A percentile compares a stretch with the other conserved stretches of the same genome.
These are phyloP conservation scores for Diabrotica undecimpunctata DNA, from an alignment of 1,140 invertebrate genomes.

Conservation along the genomic window DNA sequence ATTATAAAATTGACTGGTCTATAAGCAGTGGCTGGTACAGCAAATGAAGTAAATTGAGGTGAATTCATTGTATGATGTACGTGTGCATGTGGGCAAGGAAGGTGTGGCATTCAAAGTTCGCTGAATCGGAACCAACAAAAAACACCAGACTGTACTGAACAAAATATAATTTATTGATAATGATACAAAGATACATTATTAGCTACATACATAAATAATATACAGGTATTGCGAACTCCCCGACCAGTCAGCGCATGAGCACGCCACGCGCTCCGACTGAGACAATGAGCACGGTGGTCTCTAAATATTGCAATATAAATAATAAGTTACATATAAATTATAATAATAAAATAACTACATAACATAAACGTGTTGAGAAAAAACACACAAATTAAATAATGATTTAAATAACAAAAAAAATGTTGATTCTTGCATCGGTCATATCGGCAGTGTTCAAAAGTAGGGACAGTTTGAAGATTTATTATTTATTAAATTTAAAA, in stretches of 20 bases:
- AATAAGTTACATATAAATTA: constrained; percentile 51
- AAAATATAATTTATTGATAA: constrained; percentile 50
- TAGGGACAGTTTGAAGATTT: too few relatives aligned
- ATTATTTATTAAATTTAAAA: too few relatives aligned
- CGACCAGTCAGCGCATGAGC: constrained; percentile 26
- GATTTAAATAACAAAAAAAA: constrained; percentile 48
- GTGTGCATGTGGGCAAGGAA: too few relatives aligned
- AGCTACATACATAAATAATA: constrained; percentile 46
- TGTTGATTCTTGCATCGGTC: constrained; percentile 45
- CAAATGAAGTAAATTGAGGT: too few relatives aligned
- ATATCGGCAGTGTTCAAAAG: constrained; percentile 31
- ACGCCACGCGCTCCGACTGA: constrained; percentile 29
- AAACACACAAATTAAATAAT: constrained; percentile 50
- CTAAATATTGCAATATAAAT: constrained; percentile 45
- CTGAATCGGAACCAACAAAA: neutral
- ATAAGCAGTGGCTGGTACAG: too few relatives aligned
- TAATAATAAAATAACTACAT: constrained; percentile 49
- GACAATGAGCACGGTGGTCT: constrained; percentile 39
- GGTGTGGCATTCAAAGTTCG: too few relatives aligned
- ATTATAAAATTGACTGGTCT: too few relatives aligned
- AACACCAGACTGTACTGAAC: constrained; percentile 34
- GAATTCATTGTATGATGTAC: too few relatives aligned
- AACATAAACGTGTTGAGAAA: constrained; percentile 47
- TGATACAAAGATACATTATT: constrained; percentile 45
- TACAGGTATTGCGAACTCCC: constrained; percentile 40